phyloP scores from a whole-genome alignment of 2,888 invertebrate species.

The Aphodius sticticus region DNA sequence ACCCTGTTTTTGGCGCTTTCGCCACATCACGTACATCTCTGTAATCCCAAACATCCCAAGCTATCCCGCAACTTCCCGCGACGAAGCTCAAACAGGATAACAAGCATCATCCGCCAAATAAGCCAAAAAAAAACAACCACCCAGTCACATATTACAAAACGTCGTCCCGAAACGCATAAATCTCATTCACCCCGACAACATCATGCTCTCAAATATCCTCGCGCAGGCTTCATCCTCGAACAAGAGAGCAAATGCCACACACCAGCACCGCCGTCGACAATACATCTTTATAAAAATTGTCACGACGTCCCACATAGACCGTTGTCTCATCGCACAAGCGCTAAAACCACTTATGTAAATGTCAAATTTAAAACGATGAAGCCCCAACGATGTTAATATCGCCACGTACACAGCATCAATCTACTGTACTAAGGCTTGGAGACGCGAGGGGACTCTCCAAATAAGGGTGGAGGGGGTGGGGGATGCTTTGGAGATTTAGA shows the following conservation, averaged over 20 bases:
- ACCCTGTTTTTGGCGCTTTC: too few species aligned
- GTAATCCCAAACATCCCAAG: too few species aligned
- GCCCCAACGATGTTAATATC: slow-evolving; percentile 39
- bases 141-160: too few species aligned
- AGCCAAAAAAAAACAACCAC: too few species aligned
- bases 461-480: slow-evolving; percentile 9
- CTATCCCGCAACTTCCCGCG: too few species aligned
- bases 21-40: too few species aligned
- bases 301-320: slow-evolving; percentile 4
- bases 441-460: slow-evolving; percentile 18
- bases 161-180: background rate
- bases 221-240: background rate
- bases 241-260: background rate
- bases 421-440: slow-evolving; percentile 26
- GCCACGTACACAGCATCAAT: slow-evolving; percentile 49
- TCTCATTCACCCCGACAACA: background rate
- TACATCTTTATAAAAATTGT: slow-evolving; percentile 18
- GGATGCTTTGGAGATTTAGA: background rate
- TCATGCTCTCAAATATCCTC: too few species aligned
- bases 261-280: too few species aligned
- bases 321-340: background rate
- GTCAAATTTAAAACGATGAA: slow-evolving; percentile 26
- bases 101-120: too few species aligned
- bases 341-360: slow-evolving; percentile 24
- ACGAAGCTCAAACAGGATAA: too few species aligned